Evolutionary conservation across 1,140 invertebrate species (phyloP), one percentile per base, ranked within the genome.

Genomic region (Chionoecetes opilio): DNA sequence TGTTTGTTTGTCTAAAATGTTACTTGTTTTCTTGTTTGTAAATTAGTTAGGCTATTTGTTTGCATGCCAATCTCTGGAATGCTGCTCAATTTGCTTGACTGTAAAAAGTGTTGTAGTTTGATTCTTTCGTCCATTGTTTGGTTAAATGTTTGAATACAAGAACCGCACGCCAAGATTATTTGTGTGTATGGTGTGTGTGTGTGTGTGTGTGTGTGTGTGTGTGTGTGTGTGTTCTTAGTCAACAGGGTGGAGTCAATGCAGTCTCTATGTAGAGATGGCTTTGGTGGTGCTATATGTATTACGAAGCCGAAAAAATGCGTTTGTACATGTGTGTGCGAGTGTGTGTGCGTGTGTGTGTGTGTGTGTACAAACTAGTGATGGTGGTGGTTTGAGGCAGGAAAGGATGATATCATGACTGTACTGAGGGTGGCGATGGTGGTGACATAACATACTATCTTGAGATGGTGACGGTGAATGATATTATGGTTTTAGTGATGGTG

Each of bases 301-400:
- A n/a, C 63, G n/a, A 75, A 26, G 63, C 6, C 63, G n/a, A n/a
- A 26, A 26, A n/a, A 75, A 75, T n/a, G 21, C 21, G 21, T 17
- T 11, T 75, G 63, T n/a, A 5, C 21, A 26, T n/a, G 63, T 75
- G 63, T 75, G 63, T 26, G 63, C n/a, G 63, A n/a, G 21, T 75
- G 63, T 75, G 53, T 75, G 53, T 75, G 63, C n/a, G 63, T 75
- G 63, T 75, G 6, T 75, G 63, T 75, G 63, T 75, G 63, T 75
- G 41, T 46, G 41, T 46, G 41, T 46, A 14, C 14, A 14, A 46
- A n/a, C n/a, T n/a, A 14, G 14, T 46, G 41, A 46, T 46, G 41
- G 41, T 46, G 41, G 41, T 46, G 41, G 41, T 46, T 8, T 46
- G 14, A 46, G 41, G 41, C 41, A n/a, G 63, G 63, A 26, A 8